phyloP scores from a whole-genome alignment of 1,140 invertebrate species.

The Thereuonema tuberculata region DNA sequence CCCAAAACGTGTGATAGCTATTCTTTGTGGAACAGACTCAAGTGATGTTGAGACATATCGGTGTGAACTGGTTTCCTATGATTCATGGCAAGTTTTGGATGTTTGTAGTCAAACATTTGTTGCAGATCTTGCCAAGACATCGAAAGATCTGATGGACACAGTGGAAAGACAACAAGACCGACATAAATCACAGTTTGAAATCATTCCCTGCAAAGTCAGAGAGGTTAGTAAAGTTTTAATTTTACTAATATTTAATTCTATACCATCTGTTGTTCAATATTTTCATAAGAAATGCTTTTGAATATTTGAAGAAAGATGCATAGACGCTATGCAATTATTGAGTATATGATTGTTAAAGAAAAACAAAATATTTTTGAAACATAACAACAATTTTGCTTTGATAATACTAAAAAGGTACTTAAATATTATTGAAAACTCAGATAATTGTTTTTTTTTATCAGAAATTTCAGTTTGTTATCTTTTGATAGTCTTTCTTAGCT shows the following conservation, averaged over 20 bases:
- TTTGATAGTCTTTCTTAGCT: too few species aligned
- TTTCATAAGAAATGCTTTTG: too few species aligned
- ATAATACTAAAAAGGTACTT: too few species aligned
- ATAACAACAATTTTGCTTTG: neutral
- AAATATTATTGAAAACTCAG: too few species aligned
- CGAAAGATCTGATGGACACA: constrained; percentile 47
- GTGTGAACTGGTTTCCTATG: constrained; percentile 48
- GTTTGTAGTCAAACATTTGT: constrained; percentile 62
- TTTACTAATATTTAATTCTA: too few species aligned
- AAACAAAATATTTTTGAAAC: too few species aligned
- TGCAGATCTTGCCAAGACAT: constrained; percentile 57
- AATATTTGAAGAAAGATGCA: too few species aligned
- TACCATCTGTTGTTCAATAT: too few species aligned
- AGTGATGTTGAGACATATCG: constrained; percentile 39
- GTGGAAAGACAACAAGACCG: constrained; percentile 42
- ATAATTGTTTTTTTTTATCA: too few species aligned
- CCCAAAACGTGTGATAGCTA: constrained; percentile 54
- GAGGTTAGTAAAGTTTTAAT: constrained; percentile 41
- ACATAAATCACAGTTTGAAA: constrained; percentile 52
- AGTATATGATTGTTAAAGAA: too few species aligned
- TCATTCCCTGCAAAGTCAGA: constrained; percentile 65
- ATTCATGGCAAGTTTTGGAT: constrained; percentile 59
- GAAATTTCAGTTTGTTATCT: too few species aligned
- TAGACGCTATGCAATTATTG: too few species aligned
- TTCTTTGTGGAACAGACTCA: constrained; percentile 58